Evolutionary conservation across 1,140 invertebrate species (phyloP).

Genomic region (Drepana arcuata): DNA sequence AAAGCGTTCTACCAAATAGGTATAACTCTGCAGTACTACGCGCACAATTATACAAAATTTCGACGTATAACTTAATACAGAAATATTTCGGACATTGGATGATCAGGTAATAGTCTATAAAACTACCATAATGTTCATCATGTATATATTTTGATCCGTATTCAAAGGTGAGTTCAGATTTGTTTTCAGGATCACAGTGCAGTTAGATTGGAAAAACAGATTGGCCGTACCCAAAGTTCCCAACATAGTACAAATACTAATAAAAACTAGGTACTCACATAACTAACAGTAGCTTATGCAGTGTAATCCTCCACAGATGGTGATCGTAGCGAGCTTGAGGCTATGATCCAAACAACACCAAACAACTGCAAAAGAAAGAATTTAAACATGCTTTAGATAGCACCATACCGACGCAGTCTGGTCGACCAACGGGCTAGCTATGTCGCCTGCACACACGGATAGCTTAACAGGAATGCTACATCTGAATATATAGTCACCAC

Average conservation of each 20-base stretch:
- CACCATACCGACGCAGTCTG: slow-evolving; percentile 51
- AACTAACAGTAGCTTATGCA: slow-evolving; percentile 63
- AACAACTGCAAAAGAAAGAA: slow-evolving; percentile 74
- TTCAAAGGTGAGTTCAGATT: no score
- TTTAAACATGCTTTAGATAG: slow-evolving; percentile 72
- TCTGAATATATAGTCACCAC: slow-evolving; percentile 39
- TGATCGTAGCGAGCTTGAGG: slow-evolving; percentile 72
- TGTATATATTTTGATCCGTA: no score
- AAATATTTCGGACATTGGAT: no score
- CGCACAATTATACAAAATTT: no score
- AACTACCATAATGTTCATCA: no score
- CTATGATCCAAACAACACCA: slow-evolving; percentile 73
- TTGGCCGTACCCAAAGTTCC: no score
- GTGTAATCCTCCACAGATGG: slow-evolving; percentile 72
- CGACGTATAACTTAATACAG: no score
- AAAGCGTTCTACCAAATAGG: no score
- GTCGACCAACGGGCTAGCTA: slow-evolving; percentile 58
- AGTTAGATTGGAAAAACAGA: no score
- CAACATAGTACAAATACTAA: slow-evolving; percentile 9
- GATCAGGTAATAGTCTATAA: no score
- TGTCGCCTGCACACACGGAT: slow-evolving; percentile 63
- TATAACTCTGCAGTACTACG: no score
- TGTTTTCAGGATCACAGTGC: no score
- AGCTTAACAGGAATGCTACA: slow-evolving; percentile 60
- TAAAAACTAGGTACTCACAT: slow-evolving; percentile 31